These are phyloP conservation scores for Drosophila paranaensis DNA, from an alignment of 2,888 invertebrate genomes.

Conservation along the genomic window DNA sequence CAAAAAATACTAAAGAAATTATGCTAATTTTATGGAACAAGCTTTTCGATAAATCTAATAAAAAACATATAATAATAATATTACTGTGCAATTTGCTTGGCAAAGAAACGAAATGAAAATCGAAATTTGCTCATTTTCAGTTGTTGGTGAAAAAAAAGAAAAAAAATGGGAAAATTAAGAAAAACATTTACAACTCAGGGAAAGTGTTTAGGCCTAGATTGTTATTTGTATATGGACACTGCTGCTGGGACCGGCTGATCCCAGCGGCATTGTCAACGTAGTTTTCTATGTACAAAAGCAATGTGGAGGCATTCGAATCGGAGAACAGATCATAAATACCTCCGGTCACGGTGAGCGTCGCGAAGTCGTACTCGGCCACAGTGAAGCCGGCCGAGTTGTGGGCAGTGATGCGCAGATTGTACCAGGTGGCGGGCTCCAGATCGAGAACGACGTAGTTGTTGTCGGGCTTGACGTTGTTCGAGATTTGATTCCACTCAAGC, in stretches of 20 bases:
- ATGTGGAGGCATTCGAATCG: constrained; percentile 69
- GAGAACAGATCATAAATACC: constrained; percentile 88
- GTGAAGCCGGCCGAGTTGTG: constrained; percentile 98
- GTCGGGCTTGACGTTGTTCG: constrained; percentile 95
- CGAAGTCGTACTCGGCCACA: constrained; percentile 97
- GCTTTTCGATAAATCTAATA: constrained; percentile 14
- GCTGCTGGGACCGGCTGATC: constrained; percentile 25
- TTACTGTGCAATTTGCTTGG: constrained; percentile 68
- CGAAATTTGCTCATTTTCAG: constrained; percentile 59
- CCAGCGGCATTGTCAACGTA: constrained; percentile 68
- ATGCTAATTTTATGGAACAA: constrained; percentile 34
- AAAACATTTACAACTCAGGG: constrained; percentile 71
- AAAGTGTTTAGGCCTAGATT: constrained; percentile 67
- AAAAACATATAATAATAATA: no score
- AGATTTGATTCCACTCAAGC: constrained; percentile 96
- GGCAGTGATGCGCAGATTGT: constrained; percentile 94
- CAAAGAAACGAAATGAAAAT: constrained; percentile 37
- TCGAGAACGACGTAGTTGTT: constrained; percentile 96
- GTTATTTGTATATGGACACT: constrained; percentile 82
- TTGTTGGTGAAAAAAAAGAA: constrained; percentile 28
- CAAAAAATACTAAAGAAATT: constrained; percentile 7
- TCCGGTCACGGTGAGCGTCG: constrained; percentile 96
- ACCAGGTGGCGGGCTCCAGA: constrained; percentile 97
- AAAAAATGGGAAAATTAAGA: constrained; percentile 46
- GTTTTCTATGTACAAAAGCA: constrained; percentile 85